Conservation (phyloP, 2,888 invertebrate species). For the Stenolophus ochropezus region DNA sequence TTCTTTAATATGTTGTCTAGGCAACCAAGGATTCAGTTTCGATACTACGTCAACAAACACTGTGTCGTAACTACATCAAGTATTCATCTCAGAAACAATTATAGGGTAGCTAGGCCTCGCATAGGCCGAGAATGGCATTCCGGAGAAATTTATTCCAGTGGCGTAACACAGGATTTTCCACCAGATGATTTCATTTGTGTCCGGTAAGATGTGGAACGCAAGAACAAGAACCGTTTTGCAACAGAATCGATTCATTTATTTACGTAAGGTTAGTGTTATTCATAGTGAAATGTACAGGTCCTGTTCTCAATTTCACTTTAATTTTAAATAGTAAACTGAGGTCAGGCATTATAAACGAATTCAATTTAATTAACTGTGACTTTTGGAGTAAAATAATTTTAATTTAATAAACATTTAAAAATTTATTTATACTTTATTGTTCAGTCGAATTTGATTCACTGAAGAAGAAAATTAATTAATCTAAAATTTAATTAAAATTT, state of each 20-base stretch:
- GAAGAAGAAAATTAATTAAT: no score
- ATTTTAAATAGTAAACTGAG: no score
- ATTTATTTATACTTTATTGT: no score
- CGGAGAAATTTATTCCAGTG: conserved; percentile 51
- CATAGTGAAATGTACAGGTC: not conserved
- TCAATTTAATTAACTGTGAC: no score
- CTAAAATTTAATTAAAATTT: no score
- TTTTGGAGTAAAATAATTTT: no score
- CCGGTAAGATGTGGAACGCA: conserved; percentile 14
- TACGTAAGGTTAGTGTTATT: not conserved
- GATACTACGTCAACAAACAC: not conserved
- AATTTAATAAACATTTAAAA: no score
- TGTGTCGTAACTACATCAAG: not conserved
- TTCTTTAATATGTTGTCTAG: not conserved
- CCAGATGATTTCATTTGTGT: conserved; percentile 33
- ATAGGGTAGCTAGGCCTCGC: conserved; percentile 24
- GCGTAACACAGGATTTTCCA: conserved; percentile 50
- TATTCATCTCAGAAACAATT: conserved; percentile 19
- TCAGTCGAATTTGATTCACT: no score
- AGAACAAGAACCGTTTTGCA: conserved; percentile 8
- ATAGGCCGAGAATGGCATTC: conserved; percentile 40
- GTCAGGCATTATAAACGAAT: no score
- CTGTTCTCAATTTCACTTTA: not conserved
- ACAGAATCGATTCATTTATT: not conserved
- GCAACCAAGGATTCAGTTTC: not conserved